These are phyloP conservation scores for Drosophila bocqueti DNA, from an alignment of 1,140 invertebrate species.

Conservation along the genomic window DNA sequence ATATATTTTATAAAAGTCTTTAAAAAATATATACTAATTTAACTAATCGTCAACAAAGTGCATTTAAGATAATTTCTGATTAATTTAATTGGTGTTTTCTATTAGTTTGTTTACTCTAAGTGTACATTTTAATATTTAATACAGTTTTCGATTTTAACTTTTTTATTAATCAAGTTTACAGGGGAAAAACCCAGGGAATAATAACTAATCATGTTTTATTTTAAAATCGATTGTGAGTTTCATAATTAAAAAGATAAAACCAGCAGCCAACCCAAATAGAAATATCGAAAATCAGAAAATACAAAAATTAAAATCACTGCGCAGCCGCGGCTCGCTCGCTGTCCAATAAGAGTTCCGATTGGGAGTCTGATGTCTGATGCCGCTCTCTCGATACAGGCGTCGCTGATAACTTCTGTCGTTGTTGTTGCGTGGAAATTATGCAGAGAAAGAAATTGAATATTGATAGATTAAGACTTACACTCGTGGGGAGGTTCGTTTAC, in stretches of 20 bases:
- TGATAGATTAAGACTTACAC: conserved; percentile 31
- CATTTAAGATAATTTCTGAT: neutral
- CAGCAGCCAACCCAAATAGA: conserved; percentile 1
- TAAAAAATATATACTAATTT: neutral
- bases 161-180: neutral
- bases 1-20: conserved; percentile 1
- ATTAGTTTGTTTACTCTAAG: neutral
- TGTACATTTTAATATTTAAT: neutral
- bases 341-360: conserved; percentile 59
- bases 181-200: neutral
- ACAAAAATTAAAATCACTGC: conserved; percentile 21
- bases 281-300: conserved; percentile 6
- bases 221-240: neutral
- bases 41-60: neutral
- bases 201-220: neutral
- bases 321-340: conserved; percentile 62
- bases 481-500: conserved; percentile 27
- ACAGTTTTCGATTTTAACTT: neutral
- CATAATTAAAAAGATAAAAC: neutral
- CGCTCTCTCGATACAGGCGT: neutral
- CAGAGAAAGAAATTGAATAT: conserved; percentile 15
- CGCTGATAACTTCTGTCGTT: conserved; percentile 9
- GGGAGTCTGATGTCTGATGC: conserved; percentile 22
- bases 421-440: conserved; percentile 1
- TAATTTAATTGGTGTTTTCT: neutral